Evolutionary conservation across 2,797 vertebrate genomes (phyloP), one percentile per base, ranked within the genome.

Genomic region (Chaetophractus vellerosus): DNA sequence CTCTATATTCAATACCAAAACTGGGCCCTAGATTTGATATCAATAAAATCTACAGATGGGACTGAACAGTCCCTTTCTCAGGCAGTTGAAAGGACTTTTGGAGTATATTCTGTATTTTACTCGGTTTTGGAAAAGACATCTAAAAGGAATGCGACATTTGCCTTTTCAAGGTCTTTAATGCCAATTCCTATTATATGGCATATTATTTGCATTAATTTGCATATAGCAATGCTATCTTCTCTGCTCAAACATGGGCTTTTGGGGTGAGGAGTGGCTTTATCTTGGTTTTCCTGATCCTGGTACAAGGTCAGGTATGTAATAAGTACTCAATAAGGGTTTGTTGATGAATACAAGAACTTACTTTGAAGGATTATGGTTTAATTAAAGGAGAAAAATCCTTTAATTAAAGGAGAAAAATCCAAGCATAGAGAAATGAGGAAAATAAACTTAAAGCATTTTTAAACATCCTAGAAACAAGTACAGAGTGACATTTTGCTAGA

Each of bases 391-490:
- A 76, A 75, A 75, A 63, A 76, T 66, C 61, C 82, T 52, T 90
- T 92, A 63, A 41, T 68, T 63, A 68, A 76, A 68, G 45, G 92
- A 80, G 41, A 76, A 75, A 75, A 63, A 76, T 66, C 61, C 82
- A 55, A 61, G 38, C 21, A 48, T 57, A 69, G 23, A 79, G 45
- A 72, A 83, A 28, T 12, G 8, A 26, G 18, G 48, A 6, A 63
- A 88, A 48, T n/a, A 26, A 68, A 50, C 66, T 52, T 63, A 41
- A 87, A 75, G 71, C 18, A 19, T 19, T 75, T 72, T 81, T n/a
- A 64, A 28, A 36, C 26, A 76, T 57, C 10, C 61, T 61, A 5
- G n/a, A 31, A 78, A 63, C 16, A 36, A 57, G 80, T 48, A 10
- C 66, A 75, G 68, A 50, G 9, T 24, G 8, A 9, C 31, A 18